Evolutionary conservation across 23 tunicate genomes (phyloP).

Genomic region (Botrylloides violaceus): DNA sequence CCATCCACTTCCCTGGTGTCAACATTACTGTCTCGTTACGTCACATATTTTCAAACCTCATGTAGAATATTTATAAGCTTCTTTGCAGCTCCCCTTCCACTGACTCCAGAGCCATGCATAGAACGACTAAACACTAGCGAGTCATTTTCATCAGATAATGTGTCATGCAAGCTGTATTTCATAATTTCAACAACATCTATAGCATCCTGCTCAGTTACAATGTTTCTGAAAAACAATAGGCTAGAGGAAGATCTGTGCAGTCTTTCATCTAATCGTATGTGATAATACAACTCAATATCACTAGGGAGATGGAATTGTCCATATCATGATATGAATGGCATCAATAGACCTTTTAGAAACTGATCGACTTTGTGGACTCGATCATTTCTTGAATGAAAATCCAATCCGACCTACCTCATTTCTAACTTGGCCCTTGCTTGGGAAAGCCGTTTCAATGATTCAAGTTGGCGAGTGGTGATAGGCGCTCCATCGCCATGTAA

Average conservation of each 20-base stretch:
- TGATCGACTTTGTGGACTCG: no score
- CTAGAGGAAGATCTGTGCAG: neutral
- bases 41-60: constrained; percentile 28
- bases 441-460: constrained; percentile 73
- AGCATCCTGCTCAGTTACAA: constrained; percentile 75
- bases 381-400: no score
- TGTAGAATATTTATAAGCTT: constrained; percentile 48
- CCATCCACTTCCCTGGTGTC: no score
- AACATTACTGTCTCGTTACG: no score
- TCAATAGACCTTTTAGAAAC: no score
- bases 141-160: constrained; percentile 60
- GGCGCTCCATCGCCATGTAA: constrained; percentile 69
- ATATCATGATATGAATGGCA: no score
- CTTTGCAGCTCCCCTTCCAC: constrained; percentile 66
- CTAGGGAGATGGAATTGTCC: neutral
- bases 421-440: constrained; percentile 71
- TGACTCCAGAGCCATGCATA: constrained; percentile 83
- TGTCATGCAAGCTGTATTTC: constrained; percentile 76
- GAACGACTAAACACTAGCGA: constrained; percentile 62
- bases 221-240: constrained; percentile 50
- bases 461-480: constrained; percentile 89
- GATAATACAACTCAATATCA: neutral
- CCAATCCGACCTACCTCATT: constrained; percentile 61
- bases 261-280: no score
- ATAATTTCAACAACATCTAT: constrained; percentile 84